Evolutionary conservation across 2,888 invertebrate species (phyloP), one percentile per base, ranked within the genome.

Genomic region (Melinaea marsaeus): DNA sequence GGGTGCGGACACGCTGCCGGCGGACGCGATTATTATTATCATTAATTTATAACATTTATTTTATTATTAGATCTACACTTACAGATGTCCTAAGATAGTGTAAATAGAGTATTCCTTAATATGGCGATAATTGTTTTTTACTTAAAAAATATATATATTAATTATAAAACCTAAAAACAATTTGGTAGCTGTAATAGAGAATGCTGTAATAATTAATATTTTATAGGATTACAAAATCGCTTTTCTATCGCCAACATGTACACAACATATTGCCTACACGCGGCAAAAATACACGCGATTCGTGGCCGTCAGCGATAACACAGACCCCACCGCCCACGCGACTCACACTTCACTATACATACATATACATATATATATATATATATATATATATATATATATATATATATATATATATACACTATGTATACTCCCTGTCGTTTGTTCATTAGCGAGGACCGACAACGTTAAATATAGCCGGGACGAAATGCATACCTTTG

Each of bases 251-350:
- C 42, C 37, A 35, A 34, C 55, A 42, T 63, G 57, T 0, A 51
- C 33, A 22, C 33, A 66, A 66, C 63, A 64, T 67, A 70, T 69
- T 73, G 72, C 73, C 72, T 72, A 71, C 71, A 69, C 72, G 70
- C 67, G 75, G 73, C 75, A 77, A 76, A 79, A 82, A 81, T 79
- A 79, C 76, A 75, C 76, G 77, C 78, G 76, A 77, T 74, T 71
- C 75, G 77, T 73, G 77, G 73, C 78, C 79, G 74, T 68, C 74
- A 69, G 67, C 76, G 76, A 76, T 77, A 79, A 78, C 76, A 70
- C 72, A 62, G 65, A 64, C 65, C 66, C 64, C 66, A 64, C 71
- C 72, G 71, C 72, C 72, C 71, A 74, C 74, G 60, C 69, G 66
- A 60, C 67, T 66, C 72, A 64, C 71, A 67, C 72, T 68, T 63